These are phyloP conservation scores for Galemys pyrenaicus DNA, from an alignment of 2,113 vertebrate genomes.

Conservation along the genomic window DNA sequence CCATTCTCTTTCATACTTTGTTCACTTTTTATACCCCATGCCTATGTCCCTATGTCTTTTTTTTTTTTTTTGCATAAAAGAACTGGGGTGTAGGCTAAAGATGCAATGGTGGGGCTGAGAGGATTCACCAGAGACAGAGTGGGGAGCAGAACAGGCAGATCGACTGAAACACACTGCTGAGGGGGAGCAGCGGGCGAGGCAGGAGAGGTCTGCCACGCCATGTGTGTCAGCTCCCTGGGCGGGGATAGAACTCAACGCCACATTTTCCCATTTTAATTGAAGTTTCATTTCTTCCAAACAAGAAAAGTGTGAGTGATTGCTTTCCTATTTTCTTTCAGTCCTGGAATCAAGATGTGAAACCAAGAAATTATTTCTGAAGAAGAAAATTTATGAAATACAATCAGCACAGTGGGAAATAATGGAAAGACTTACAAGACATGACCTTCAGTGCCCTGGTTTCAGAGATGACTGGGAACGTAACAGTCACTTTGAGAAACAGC, in stretches of 20 bases:
- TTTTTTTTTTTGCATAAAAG: too few relatives aligned
- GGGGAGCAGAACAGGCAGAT: too few relatives aligned
- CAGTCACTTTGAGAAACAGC: conserved; percentile 54
- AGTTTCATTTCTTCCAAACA: conserved; percentile 26
- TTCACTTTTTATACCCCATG: conserved; percentile 1
- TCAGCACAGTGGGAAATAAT: conserved; percentile 61
- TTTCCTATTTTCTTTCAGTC: conserved; percentile 73
- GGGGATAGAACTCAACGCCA: too few relatives aligned
- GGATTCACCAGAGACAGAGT: too few relatives aligned
- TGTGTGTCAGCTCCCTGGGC: too few relatives aligned
- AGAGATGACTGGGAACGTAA: conserved; percentile 57
- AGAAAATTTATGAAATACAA: conserved; percentile 67
- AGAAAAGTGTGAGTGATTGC: conserved; percentile 54
- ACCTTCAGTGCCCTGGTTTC: background rate
- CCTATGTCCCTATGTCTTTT: too few relatives aligned
- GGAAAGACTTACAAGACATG: conserved; percentile 65
- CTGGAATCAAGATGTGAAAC: conserved; percentile 58
- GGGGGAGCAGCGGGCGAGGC: too few relatives aligned
- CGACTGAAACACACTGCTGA: background rate
- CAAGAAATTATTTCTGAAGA: conserved; percentile 70
- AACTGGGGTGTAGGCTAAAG: too few relatives aligned
- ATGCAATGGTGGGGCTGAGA: too few relatives aligned
- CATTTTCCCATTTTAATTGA: conserved; percentile 10
- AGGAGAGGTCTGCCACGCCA: too few relatives aligned
- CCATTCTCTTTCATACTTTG: background rate